Percentiles rank a stretch among this genome's conserved stretches.
Evolutionary conservation across 1,140 invertebrate genomes (phyloP).

Genomic region (Drosophila micromelanica): DNA sequence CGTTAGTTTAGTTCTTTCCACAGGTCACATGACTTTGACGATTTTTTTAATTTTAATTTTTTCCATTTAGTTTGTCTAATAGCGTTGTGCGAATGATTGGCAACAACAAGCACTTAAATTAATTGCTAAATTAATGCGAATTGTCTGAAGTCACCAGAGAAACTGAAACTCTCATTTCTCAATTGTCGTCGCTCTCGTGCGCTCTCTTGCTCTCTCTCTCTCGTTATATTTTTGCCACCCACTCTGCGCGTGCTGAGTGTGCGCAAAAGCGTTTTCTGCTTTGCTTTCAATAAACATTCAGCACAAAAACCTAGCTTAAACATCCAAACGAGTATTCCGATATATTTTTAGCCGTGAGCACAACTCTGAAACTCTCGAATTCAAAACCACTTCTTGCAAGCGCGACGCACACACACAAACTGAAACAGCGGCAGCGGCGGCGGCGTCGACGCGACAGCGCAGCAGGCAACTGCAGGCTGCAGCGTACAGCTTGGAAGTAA

Average conservation of each 20-base stretch:
- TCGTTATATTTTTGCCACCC: conserved; percentile 52
- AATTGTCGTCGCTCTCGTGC: conserved; percentile 9
- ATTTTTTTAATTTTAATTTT: conserved; percentile 17
- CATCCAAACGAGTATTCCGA: conserved; percentile 44
- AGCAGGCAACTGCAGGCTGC: conserved; percentile 38
- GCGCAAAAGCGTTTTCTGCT: conserved; percentile 48
- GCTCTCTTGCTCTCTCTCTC: conserved; percentile 24
- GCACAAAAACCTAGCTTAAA: conserved; percentile 53
- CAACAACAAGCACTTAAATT: conserved; percentile 55
- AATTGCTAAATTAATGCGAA: conserved; percentile 76
- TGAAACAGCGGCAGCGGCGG: conserved; percentile 28
- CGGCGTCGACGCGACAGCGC: conserved; percentile 22
- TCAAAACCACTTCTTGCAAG: conserved; percentile 58
- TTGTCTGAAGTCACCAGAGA: conserved; percentile 65
- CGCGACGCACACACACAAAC: conserved; percentile 51
- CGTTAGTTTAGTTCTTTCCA: neutral
- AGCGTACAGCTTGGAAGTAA: conserved; percentile 53
- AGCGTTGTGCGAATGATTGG: conserved; percentile 19
- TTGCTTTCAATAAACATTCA: conserved; percentile 27
- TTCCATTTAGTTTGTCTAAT: conserved; percentile 6
- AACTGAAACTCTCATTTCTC: conserved; percentile 59
- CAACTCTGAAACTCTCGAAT: conserved; percentile 46
- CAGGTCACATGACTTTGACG: conserved; percentile 59
- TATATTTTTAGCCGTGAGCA: conserved; percentile 71
- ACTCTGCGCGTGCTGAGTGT: conserved; percentile 45